phyloP scores from a whole-genome alignment of 37 sponge, comb jelly and placozoan genomes.

The Cliona cf. orientalis region DNA sequence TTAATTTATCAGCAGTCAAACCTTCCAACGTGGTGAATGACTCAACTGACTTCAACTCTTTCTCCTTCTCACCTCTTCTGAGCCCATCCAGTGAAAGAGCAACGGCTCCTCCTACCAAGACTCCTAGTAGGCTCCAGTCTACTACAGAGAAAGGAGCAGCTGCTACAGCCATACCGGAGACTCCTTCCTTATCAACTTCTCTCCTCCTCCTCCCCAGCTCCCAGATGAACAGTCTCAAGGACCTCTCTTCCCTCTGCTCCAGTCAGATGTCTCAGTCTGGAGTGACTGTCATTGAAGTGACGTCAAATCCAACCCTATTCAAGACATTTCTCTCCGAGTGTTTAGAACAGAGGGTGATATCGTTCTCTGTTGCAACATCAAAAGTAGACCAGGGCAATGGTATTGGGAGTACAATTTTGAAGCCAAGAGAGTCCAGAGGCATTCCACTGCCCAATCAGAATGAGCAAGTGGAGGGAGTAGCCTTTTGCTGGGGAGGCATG shows the following conservation, averaged over 20 bases:
- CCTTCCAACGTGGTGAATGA: no score
- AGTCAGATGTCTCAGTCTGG: slow-evolving; percentile 66
- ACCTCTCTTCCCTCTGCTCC: slow-evolving; percentile 53
- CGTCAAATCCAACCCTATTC: slow-evolving; percentile 68
- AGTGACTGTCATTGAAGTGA: slow-evolving; percentile 77
- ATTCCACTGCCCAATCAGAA: slow-evolving; percentile 39
- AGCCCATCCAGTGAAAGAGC: no score
- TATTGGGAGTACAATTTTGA: slow-evolving; percentile 20
- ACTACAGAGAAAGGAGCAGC: no score
- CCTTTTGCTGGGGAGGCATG: slow-evolving; percentile 84
- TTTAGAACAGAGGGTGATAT: slow-evolving; percentile 55
- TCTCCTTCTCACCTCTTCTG: no score
- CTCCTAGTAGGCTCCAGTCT: no score
- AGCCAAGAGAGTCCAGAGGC: not conserved
- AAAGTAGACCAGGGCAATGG: slow-evolving; percentile 10
- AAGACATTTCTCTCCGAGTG: slow-evolving; percentile 81
- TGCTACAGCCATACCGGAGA: no score
- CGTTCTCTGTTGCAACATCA: slow-evolving; percentile 75
- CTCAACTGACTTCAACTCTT: no score
- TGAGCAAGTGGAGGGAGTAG: slow-evolving; percentile 77
- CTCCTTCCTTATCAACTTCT: no score
- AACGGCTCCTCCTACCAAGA: no score
- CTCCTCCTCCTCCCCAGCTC: not conserved
- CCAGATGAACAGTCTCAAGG: slow-evolving; percentile 34
- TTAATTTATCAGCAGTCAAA: not conserved